These are phyloP conservation scores for Zaprionus inermis DNA, from an alignment of 1,140 invertebrate species.

Conservation along the genomic window DNA sequence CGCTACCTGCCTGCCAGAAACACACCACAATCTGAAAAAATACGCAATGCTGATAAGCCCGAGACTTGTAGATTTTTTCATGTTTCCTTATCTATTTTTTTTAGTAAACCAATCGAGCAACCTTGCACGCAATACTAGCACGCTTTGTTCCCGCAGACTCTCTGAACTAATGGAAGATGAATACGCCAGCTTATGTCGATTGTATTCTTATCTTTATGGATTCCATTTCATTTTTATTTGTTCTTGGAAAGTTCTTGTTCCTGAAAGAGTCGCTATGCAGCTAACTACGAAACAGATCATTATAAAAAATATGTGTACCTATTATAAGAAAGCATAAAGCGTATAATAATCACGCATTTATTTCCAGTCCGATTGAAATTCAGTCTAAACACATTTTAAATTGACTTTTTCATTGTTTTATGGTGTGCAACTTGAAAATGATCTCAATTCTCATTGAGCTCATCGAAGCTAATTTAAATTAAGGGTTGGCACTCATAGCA, in stretches of 20 bases:
- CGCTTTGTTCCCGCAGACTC: slow-evolving; percentile 8
- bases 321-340: neutral
- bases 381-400: neutral
- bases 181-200: neutral
- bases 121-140: slow-evolving; percentile 33
- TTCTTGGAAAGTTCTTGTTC: neutral
- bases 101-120: slow-evolving; percentile 4
- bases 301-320: too few relatives aligned
- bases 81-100: slow-evolving; percentile 27
- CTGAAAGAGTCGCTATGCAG: neutral
- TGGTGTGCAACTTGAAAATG: neutral
- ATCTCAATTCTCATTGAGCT: neutral
- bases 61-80: slow-evolving; percentile 2
- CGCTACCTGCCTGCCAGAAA: slow-evolving; percentile 17
- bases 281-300: neutral
- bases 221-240: neutral
- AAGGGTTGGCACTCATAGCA: neutral
- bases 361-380: neutral
- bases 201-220: neutral
- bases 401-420: neutral
- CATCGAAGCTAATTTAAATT: neutral
- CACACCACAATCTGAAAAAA: slow-evolving; percentile 12
- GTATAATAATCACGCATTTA: neutral
- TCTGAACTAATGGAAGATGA: slow-evolving; percentile 5
- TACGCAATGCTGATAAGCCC: slow-evolving; percentile 18